phyloP scores from a whole-genome alignment of 2,113 vertebrate species.

The Chaetorhynchus papuensis region DNA sequence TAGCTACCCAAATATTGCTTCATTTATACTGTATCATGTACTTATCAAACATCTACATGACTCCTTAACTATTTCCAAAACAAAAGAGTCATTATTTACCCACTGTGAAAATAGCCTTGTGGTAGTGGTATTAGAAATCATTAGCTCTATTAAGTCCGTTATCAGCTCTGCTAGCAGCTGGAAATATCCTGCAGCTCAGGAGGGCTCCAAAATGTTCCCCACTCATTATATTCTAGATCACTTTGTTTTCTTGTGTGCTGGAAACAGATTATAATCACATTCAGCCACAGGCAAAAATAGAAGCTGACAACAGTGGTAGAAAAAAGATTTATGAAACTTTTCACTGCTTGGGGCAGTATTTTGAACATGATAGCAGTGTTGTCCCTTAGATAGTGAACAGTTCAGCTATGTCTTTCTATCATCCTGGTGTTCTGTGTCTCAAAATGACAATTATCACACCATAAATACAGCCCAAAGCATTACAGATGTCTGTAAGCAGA shows the following conservation, averaged over 20 bases:
- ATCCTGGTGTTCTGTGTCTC: conserved; percentile 60
- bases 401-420: conserved; percentile 62
- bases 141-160: conserved; percentile 37
- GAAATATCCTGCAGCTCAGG: conserved; percentile 57
- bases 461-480: conserved; percentile 72
- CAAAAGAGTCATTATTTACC: conserved; percentile 64
- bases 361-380: conserved; percentile 53
- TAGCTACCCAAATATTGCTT: conserved; percentile 36
- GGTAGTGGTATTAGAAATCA: conserved; percentile 61
- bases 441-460: conserved; percentile 65
- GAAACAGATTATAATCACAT: conserved; percentile 61
- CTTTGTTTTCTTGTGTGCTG: conserved; percentile 36
- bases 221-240: conserved; percentile 43
- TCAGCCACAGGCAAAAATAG: conserved; percentile 40
- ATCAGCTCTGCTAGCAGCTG: conserved; percentile 50
- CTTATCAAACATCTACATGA: conserved; percentile 36
- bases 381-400: conserved; percentile 59
- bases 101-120: conserved; percentile 60
- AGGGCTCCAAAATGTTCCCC: conserved; percentile 34
- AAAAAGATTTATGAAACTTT: conserved; percentile 61
- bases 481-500: conserved; percentile 71
- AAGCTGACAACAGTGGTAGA: conserved; percentile 42
- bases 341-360: conserved; percentile 59
- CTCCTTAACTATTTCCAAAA: conserved; percentile 51
- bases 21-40: conserved; percentile 35